Percentiles rank a stretch among this genome's conserved stretches.
phyloP scores from a whole-genome alignment of 2,113 vertebrate genomes.

The Scomber colias region DNA sequence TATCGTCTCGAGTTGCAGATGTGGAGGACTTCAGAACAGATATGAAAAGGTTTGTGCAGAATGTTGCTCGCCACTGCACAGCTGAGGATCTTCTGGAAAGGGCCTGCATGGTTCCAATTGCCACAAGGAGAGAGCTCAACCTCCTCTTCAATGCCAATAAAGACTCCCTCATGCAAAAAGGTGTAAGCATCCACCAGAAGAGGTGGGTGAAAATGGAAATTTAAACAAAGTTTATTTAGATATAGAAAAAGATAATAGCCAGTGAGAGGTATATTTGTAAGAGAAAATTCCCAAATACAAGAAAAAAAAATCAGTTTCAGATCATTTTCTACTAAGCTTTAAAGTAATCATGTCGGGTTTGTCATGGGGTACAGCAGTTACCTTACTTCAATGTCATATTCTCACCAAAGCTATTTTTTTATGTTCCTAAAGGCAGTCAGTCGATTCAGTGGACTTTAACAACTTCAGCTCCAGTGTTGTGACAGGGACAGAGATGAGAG shows the following conservation, averaged over 20 bases:
- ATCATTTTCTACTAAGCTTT: too few species aligned
- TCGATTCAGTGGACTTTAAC: slow-evolving; percentile 85
- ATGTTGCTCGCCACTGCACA: slow-evolving; percentile 78
- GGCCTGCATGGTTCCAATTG: slow-evolving; percentile 88
- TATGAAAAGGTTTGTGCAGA: slow-evolving; percentile 86
- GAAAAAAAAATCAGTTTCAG: too few species aligned
- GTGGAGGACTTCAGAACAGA: slow-evolving; percentile 85
- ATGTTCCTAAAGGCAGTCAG: slow-evolving; percentile 78
- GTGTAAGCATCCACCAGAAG: slow-evolving; percentile 86
- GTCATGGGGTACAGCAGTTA: not conserved
- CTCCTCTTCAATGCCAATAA: slow-evolving; percentile 90
- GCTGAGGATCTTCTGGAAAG: slow-evolving; percentile 86
- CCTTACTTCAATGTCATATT: not conserved
- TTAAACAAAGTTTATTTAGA: too few species aligned
- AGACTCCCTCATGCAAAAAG: slow-evolving; percentile 85
- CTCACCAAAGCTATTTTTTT: not conserved
- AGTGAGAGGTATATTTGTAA: not conserved
- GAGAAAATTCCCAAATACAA: not conserved
- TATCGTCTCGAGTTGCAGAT: slow-evolving; percentile 80
- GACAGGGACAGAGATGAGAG: slow-evolving; percentile 88
- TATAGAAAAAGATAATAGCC: not conserved
- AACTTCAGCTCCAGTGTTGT: slow-evolving; percentile 86
- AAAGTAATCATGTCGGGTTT: too few species aligned
- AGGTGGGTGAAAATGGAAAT: slow-evolving; percentile 80
- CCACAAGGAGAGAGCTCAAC: slow-evolving; percentile 89